A percentile compares a stretch with the other conserved stretches of the same genome.
Conservation (phyloP, 2,797 vertebrate species). For the Vireo griseus region DNA sequence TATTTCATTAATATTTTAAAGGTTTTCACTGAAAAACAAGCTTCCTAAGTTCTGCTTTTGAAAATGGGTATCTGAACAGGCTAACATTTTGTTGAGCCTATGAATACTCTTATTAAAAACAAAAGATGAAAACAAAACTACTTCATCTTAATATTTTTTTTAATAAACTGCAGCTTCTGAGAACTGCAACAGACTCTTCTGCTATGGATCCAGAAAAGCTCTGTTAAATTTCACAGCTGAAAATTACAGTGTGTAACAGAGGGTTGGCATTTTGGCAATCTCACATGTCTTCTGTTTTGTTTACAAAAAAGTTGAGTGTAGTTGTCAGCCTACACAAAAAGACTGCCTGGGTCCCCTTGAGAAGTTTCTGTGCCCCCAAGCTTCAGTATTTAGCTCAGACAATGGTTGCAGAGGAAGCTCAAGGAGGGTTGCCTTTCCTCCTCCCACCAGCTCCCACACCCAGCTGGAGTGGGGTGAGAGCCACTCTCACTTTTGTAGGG, state of each 20-base stretch:
- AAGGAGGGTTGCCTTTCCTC: neutral
- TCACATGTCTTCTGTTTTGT: neutral
- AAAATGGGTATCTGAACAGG: neutral
- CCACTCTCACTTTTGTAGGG: accelerated
- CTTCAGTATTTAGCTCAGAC: neutral
- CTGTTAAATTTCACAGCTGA: neutral
- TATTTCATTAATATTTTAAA: neutral
- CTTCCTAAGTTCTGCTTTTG: neutral
- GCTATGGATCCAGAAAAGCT: neutral
- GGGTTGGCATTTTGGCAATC: neutral
- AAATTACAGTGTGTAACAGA: neutral
- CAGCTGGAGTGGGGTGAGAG: neutral
- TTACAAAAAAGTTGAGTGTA: neutral
- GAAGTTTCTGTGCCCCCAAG: neutral
- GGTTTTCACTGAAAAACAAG: neutral
- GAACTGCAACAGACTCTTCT: neutral
- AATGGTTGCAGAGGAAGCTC: neutral
- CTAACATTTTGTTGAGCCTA: neutral
- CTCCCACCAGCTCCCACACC: accelerated
- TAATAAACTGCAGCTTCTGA: neutral
- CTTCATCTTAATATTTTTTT: neutral
- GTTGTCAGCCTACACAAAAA: neutral
- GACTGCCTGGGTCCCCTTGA: neutral
- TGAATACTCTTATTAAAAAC: neutral
- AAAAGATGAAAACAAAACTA: neutral